Conservation (phyloP, 2,797 vertebrate genomes). For the Zenarchopterus dispar region DNA sequence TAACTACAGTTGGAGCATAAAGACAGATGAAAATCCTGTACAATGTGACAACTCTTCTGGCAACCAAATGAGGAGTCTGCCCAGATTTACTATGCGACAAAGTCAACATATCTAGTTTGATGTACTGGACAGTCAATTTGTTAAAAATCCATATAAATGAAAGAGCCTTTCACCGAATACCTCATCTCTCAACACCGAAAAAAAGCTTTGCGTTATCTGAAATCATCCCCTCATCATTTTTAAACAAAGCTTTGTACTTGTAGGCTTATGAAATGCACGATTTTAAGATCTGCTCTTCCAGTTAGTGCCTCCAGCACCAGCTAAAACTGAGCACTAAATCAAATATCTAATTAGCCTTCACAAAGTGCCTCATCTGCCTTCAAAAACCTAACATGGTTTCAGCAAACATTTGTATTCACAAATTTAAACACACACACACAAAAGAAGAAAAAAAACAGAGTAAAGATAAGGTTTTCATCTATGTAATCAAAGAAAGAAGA, state of each 20-base stretch:
- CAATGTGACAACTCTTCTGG: too few relatives aligned
- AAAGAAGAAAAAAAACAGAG: background rate
- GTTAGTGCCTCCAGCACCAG: too few relatives aligned
- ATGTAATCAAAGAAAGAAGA: too few relatives aligned
- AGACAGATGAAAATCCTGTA: too few relatives aligned
- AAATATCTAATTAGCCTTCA: slow-evolving; percentile 42
- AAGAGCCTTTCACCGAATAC: slow-evolving; percentile 52
- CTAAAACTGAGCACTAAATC: slow-evolving; percentile 30
- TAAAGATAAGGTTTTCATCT: too few relatives aligned
- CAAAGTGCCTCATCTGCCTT: slow-evolving; percentile 36
- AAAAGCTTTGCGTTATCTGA: slow-evolving; percentile 72
- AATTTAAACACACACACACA: slow-evolving; percentile 11
- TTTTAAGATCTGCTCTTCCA: slow-evolving; percentile 40
- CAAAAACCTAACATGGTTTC: slow-evolving; percentile 33
- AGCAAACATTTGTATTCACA: background rate
- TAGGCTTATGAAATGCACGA: slow-evolving; percentile 52
- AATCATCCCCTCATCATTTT: slow-evolving; percentile 49
- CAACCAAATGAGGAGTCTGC: too few relatives aligned
- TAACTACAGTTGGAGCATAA: too few relatives aligned
- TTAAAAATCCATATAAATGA: slow-evolving; percentile 51
- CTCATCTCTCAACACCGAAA: slow-evolving; percentile 69
- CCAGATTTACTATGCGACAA: slow-evolving; percentile 40
- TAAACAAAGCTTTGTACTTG: slow-evolving; percentile 52
- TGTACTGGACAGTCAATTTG: background rate
- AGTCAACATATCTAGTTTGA: slow-evolving; percentile 25